Conservation (phyloP, 2,797 vertebrate genomes). For the Toxotes lorentzi region DNA sequence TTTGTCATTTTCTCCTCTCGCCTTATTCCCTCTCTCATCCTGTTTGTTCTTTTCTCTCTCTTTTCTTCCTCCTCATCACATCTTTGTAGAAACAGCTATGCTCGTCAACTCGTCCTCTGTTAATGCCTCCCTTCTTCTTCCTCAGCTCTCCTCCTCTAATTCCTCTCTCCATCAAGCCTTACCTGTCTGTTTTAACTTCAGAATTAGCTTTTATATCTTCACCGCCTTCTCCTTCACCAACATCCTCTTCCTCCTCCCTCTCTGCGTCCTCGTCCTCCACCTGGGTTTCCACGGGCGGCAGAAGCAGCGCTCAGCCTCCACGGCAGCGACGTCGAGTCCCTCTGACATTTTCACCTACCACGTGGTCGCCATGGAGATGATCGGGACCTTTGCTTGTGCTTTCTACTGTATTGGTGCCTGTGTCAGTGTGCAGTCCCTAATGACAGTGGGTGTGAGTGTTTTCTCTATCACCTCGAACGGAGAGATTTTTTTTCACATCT, state of each 20-base stretch:
- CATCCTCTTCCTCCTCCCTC: conserved; percentile 32
- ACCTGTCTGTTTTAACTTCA: neutral
- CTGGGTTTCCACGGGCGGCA: conserved; percentile 22
- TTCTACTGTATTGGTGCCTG: neutral
- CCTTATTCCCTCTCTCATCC: too few species aligned
- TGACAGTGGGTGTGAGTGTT: fast-evolving
- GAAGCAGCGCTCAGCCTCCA: neutral
- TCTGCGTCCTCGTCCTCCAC: conserved; percentile 22
- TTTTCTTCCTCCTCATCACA: neutral
- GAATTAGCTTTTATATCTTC: neutral
- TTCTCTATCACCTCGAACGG: fast-evolving
- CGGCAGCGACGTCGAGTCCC: neutral
- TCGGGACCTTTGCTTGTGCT: neutral
- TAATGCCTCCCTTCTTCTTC: neutral
- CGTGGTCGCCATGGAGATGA: conserved; percentile 38
- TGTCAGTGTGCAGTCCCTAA: fast-evolving
- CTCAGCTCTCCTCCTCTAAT: neutral
- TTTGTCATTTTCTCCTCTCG: too few species aligned
- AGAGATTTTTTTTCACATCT: conserved; percentile 38
- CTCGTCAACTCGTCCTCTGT: conserved; percentile 11
- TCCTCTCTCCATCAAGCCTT: fast-evolving
- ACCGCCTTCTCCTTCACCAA: neutral
- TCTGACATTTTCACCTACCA: conserved; percentile 47
- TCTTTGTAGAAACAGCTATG: conserved; percentile 14
- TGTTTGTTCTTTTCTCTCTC: neutral